Conservation (phyloP, 2,888 invertebrate species). For the Sipunculus nudus region DNA sequence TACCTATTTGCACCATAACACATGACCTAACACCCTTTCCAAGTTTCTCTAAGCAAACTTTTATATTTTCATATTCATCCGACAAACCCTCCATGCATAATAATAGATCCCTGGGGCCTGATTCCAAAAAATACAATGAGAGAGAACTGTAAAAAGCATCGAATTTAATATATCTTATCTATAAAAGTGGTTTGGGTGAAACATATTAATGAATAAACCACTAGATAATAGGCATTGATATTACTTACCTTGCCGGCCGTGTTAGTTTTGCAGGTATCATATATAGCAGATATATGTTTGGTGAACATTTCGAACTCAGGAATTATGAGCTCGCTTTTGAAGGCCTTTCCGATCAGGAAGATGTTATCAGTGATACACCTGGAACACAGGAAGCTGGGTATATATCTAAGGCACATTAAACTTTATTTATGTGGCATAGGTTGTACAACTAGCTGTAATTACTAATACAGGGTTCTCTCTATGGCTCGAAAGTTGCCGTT, state of each 20-base stretch:
- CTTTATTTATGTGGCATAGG: no score
- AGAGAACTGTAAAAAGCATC: no score
- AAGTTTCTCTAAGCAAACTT: no score
- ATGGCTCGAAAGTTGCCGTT: not conserved
- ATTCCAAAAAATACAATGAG: no score
- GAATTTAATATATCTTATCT: no score
- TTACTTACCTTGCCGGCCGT: slow-evolving; percentile 77
- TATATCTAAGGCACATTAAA: not conserved
- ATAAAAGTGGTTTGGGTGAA: no score
- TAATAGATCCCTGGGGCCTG: no score
- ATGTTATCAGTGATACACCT: slow-evolving; percentile 76
- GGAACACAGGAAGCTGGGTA: slow-evolving; percentile 23
- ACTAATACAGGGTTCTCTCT: not conserved
- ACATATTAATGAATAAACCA: not conserved
- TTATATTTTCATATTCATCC: no score
- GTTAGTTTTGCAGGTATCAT: slow-evolving; percentile 87
- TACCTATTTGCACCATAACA: no score
- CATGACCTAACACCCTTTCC: no score
- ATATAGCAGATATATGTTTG: slow-evolving; percentile 91
- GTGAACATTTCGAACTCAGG: slow-evolving; percentile 92
- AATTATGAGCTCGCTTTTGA: slow-evolving; percentile 92
- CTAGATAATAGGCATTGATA: not conserved
- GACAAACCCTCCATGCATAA: no score
- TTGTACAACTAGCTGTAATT: not conserved
- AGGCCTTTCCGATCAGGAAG: slow-evolving; percentile 88